Evolutionary conservation across 2,113 vertebrate genomes (phyloP), one percentile per base, ranked within the genome.

Genomic region (Oostethus manadensis): DNA sequence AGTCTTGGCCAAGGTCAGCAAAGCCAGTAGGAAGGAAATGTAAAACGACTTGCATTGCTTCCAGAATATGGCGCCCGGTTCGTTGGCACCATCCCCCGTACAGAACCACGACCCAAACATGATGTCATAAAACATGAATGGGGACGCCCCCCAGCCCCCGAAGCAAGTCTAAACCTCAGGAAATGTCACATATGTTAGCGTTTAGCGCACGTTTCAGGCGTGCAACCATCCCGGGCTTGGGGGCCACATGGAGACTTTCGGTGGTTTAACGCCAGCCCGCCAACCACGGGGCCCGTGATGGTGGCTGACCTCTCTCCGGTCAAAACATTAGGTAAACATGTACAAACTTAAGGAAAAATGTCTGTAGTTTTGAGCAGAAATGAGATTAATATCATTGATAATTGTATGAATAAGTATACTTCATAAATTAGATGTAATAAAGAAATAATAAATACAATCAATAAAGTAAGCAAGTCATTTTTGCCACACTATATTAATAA

Each of bases 1-100:
- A 69, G 73, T 69, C 79, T 23, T 62, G 71, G 74, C 56, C 60
- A 74, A 74, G 71, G 74, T 79, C 62, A 62, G 60, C 7, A 76
- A 50, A 51, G 74, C 62, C 54, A 70, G 58, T 50, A 71, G 51
- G 68, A 51, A 67, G 35, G 58, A 62, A 72, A 61, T 58, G 21
- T 43, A 48, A 29, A 71, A 70, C 5, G 29, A 33, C 1, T 33
- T 33, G 29, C 29, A 33, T 7, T 7, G 29, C 29, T 4, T 33
- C 29, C 29, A 33, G 4, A 33, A 33, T 8, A 33, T 33, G 29
- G 29, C 29, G 29, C 29, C 53, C 51, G 23, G 15, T 38, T 56
- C 53, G 10, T 33, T 9, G 18, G 46, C 60, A 46, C 58, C 16
- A 17, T 58, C 14, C 20, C n/a, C 22, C 4, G 16, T 15, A 9